phyloP scores from a whole-genome alignment of 2,113 vertebrate species.

The Esox niger region DNA sequence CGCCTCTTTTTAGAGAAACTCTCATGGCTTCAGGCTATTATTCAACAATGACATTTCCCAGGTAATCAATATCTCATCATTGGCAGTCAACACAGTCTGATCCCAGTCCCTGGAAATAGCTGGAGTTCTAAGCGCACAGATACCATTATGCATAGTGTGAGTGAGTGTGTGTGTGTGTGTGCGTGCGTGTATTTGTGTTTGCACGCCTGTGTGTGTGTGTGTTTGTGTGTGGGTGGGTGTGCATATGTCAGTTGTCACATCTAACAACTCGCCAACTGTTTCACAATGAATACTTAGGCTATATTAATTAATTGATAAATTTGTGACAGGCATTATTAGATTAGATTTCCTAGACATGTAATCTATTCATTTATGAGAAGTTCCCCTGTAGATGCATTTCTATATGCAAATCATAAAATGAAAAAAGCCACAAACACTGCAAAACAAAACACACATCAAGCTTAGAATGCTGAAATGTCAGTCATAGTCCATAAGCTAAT shows the following conservation, averaged over 20 bases:
- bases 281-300: conserved; percentile 30
- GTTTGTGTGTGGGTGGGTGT: not conserved
- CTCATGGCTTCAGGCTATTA: conserved; percentile 50
- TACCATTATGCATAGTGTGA: conserved; percentile 22
- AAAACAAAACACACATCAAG: conserved; percentile 3
- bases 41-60: conserved; percentile 59
- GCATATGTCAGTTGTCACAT: not conserved
- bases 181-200: not conserved
- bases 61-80: conserved; percentile 60
- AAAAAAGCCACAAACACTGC: conserved; percentile 33
- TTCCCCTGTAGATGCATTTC: not conserved
- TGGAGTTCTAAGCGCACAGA: conserved; percentile 43
- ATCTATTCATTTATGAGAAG: conserved; percentile 40
- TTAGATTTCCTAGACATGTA: conserved; percentile 45
- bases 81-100: conserved; percentile 50
- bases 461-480: conserved; percentile 54
- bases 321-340: conserved; percentile 42
- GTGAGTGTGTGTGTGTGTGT: not conserved
- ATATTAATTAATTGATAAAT: conserved; percentile 44
- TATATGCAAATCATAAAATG: conserved; percentile 45
- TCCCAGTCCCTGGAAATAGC: conserved; percentile 50
- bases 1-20: conserved; percentile 14
- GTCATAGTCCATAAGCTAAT: conserved; percentile 59
- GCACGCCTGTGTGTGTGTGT: not conserved
- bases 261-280: conserved; percentile 23